Conservation (phyloP, 2,113 vertebrate species). For the Myiopsitta monachus region DNA sequence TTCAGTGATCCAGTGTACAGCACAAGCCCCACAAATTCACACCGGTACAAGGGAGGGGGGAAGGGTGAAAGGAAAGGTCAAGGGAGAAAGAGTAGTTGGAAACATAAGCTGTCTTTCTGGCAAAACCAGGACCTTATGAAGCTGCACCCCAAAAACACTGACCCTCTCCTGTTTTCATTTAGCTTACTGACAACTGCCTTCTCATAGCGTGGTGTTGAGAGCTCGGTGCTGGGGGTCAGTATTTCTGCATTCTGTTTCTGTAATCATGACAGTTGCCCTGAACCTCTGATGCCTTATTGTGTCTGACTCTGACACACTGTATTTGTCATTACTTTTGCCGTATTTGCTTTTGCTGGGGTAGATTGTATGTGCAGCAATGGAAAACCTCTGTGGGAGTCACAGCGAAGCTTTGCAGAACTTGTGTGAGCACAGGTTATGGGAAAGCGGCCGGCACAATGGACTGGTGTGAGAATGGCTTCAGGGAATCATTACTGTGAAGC, state of each 20-base stretch:
- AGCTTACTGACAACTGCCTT: background rate
- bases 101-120: background rate
- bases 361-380: background rate
- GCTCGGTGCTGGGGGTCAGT: background rate
- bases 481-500: background rate
- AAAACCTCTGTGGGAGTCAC: background rate
- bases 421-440: background rate
- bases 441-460: rapidly evolving
- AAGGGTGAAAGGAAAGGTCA: conserved; percentile 38
- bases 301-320: background rate
- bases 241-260: background rate
- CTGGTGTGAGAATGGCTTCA: background rate
- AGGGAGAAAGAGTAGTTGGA: background rate
- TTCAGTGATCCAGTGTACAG: conserved; percentile 29
- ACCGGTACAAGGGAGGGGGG: background rate
- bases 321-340: background rate
- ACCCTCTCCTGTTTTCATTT: background rate
- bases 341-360: background rate
- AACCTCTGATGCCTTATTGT: background rate
- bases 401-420: background rate
- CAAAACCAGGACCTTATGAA: background rate
- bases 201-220: background rate
- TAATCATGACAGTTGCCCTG: background rate
- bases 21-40: conserved; percentile 22
- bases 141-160: background rate